Conservation (phyloP, 2,113 vertebrate species). For the Dipodomys stephensi region DNA sequence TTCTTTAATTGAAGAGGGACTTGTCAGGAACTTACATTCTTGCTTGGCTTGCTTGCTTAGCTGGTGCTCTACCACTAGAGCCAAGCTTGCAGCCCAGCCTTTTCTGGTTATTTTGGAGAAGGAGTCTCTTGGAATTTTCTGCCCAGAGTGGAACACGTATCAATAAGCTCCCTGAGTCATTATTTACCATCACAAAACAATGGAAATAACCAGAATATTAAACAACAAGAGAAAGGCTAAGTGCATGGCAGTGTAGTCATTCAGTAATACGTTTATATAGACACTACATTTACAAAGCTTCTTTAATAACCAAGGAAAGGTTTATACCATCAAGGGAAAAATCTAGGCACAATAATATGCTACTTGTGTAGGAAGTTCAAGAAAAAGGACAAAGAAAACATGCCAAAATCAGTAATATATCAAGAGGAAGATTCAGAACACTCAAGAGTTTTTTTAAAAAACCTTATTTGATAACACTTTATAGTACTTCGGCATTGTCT, state of each 20-base stretch:
- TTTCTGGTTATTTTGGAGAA: too few relatives aligned
- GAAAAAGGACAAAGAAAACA: background rate
- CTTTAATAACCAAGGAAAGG: constrained; percentile 19
- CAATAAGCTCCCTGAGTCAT: background rate
- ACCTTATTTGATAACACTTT: background rate
- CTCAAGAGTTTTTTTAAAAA: background rate
- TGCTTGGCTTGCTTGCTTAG: too few relatives aligned
- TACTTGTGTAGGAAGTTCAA: background rate
- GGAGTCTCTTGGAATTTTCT: too few relatives aligned
- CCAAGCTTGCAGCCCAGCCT: too few relatives aligned
- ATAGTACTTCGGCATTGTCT: background rate
- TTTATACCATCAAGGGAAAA: background rate
- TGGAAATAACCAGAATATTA: background rate
- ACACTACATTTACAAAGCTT: background rate
- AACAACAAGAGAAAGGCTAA: constrained; percentile 12
- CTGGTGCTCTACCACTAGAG: too few relatives aligned
- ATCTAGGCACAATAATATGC: background rate
- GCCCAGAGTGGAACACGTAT: too few relatives aligned
- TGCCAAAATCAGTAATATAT: background rate
- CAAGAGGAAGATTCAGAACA: constrained; percentile 6
- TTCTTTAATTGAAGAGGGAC: too few relatives aligned
- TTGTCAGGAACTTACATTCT: too few relatives aligned
- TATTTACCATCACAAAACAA: background rate
- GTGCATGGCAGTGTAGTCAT: background rate
- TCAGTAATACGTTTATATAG: background rate